Percentiles rank a stretch among this genome's conserved stretches.
These are phyloP conservation scores for Whitmania pigra DNA, from an alignment of 1,140 invertebrate genomes.

Conservation along the genomic window DNA sequence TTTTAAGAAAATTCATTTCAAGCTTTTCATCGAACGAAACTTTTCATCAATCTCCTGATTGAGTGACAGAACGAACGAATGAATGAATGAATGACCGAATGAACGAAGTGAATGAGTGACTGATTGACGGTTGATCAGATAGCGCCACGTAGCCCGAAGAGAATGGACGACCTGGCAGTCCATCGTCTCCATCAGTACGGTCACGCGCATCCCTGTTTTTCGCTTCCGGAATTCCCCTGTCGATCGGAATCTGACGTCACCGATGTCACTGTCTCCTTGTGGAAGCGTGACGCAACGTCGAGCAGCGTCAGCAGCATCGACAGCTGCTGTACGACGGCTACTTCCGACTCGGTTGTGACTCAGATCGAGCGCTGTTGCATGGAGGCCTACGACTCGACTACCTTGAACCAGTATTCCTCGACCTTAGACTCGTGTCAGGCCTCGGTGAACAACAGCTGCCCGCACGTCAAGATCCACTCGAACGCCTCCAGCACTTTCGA, in stretches of 20 bases:
- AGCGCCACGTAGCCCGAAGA: not conserved
- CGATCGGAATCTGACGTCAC: not conserved
- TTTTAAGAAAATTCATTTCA: no score
- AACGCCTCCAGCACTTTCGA: not conserved
- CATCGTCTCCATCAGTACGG: not conserved
- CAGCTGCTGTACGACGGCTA: not conserved
- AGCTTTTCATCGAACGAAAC: no score
- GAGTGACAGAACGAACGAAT: conserved; percentile 9
- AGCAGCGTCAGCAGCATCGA: conserved; percentile 13
- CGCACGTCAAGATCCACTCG: not conserved
- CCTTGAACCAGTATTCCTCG: not conserved
- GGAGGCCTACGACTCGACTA: not conserved
- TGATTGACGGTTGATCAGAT: conserved; percentile 15
- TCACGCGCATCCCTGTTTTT: conserved; percentile 7
- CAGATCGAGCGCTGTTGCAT: conserved; percentile 6
- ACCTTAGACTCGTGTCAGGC: not conserved
- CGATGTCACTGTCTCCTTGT: not conserved
- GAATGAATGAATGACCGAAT: conserved; percentile 19
- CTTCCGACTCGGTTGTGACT: not conserved
- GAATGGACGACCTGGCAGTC: no score
- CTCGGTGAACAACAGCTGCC: not conserved
- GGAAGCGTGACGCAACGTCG: not conserved
- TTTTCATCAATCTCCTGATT: not conserved
- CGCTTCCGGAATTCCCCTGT: not conserved
- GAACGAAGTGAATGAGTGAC: conserved; percentile 18